Base-by-base conservation (phyloP, 2,113 vertebrate species). In the Scophthalmus maximus region DNA sequence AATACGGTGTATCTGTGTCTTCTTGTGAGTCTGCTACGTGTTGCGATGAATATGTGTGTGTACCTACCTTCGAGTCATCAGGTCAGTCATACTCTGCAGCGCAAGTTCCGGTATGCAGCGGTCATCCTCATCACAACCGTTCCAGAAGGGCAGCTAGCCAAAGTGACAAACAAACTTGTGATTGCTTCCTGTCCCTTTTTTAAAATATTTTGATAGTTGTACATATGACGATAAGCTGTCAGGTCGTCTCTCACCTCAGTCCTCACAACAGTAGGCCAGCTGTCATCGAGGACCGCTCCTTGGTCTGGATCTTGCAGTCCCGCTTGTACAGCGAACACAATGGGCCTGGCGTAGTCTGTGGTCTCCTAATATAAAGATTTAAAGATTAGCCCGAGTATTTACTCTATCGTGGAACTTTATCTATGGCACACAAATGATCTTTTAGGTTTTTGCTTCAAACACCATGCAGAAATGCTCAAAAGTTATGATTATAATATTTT, bases 111-210 rank as follows among this genome's bases (percentile, higher is more conserved):
- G 96, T 46, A 96, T 94, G 15, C 98, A 99, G 79, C 95, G 95
- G 66, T 98, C 97, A 0, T 99, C 97, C 72, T 98, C 95, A 0
- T 94, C 96, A 89, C 98, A 99, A n/a, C 97, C 98, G 0, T 98
- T 99, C 97, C 97, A 98, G 90, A 98, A 99, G 14, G 96, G 96
- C 34, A 99, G 94, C 98, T 99, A 72, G 6, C 50, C 46, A 71
- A 62, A 72, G 38, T 68, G 27, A 78, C 1, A 11, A 29, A n/a
- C n/a, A n/a, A n/a, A n/a, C n/a, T n/a, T n/a, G n/a, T n/a, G n/a
- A n/a, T n/a, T n/a, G n/a, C 2, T 23, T 68, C 4, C 53, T 44
- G 51, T 20, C 2, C 0, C 5, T 14, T 22, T 60, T n/a, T n/a
- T n/a, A n/a, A n/a, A n/a, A n/a, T n/a, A n/a, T n/a, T n/a, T n/a